Base-by-base conservation (phyloP, 2,797 vertebrate genomes). In the Masticophis lateralis region DNA sequence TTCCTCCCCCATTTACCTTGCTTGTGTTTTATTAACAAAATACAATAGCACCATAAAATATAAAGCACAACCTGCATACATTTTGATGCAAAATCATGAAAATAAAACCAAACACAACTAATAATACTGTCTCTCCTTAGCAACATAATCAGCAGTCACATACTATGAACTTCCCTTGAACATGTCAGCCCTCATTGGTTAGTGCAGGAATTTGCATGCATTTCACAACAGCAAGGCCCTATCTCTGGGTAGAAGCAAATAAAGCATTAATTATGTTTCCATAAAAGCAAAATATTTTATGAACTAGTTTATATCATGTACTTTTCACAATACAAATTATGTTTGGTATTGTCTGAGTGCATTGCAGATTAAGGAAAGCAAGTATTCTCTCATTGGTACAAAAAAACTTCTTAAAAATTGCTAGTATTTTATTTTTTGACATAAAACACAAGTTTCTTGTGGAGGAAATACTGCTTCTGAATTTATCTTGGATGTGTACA, bases 171-270 rank as follows among this genome's bases (percentile, higher is more conserved):
- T 18, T 89, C 87, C 55, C 18, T 56, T 59, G 16, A 79, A 47
- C 13, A 8, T 60, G 22, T 11, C 37, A 51, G 2, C 18, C 43
- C 43, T 89, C 47, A 20, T 59, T 89, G 87, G 18, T 83, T 92
- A 89, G 18, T 69, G 60, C 60, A 87, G 87, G 87, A 89, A 83
- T 28, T 89, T 60, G 43, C 66, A 89, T 53, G 43, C 53, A n/a
- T 89, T 89, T 74, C 53, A 53, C 56, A 10, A 59, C 20, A 89
- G 60, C 56, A 86, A 83, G 56, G 12, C 55, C 1, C 51, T 83
- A 61, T 56, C 87, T 61, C 86, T 53, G 11, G 60, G 3, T 1
- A 10, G n/a, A 22, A 13, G 37, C 3, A 92, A 89, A 27, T 37
- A 74, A 92, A 63, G 43, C 0, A 9, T 43, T 18, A 87, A 12